phyloP scores from a whole-genome alignment of 2,888 invertebrate species.

The Villa cingulata region DNA sequence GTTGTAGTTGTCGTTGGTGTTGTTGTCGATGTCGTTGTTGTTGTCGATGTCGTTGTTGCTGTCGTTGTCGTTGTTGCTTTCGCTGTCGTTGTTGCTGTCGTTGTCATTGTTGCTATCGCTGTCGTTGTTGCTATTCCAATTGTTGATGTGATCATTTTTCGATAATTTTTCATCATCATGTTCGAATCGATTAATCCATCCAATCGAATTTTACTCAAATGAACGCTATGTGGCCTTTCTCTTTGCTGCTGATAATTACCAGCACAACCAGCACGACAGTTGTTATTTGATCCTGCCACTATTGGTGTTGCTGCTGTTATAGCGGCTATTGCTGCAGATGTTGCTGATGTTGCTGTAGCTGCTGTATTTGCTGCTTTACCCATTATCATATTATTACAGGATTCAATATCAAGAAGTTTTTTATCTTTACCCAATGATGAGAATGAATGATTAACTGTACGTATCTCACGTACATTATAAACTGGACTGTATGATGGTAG shows the following conservation, averaged over 20 bases:
- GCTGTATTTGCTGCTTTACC: background rate
- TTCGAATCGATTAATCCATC: too few species aligned
- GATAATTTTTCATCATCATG: too few species aligned
- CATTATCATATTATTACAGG: slow-evolving; percentile 19
- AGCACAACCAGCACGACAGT: slow-evolving; percentile 13
- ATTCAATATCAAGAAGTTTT: slow-evolving; percentile 32
- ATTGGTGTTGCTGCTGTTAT: slow-evolving; percentile 5
- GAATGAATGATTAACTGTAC: slow-evolving; percentile 33
- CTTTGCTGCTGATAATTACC: slow-evolving; percentile 5
- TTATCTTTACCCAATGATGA: slow-evolving; percentile 35
- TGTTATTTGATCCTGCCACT: slow-evolving; percentile 7
- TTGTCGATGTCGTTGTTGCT: slow-evolving; percentile 3
- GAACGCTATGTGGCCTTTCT: background rate
- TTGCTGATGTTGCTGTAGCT: background rate
- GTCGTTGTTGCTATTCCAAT: too few species aligned
- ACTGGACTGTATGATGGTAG: slow-evolving; percentile 28
- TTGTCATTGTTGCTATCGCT: slow-evolving; percentile 1
- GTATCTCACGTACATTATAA: slow-evolving; percentile 36
- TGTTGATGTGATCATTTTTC: background rate
- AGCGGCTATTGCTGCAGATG: slow-evolving; percentile 1
- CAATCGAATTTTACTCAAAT: background rate
- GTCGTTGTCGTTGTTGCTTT: background rate
- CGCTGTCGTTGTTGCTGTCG: slow-evolving; percentile 11
- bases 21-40: too few species aligned
- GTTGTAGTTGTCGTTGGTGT: too few species aligned